A percentile compares a stretch with the other conserved stretches of the same genome.
Conservation (phyloP, 2,113 vertebrate species). For the Ceuthmochares aereus region DNA sequence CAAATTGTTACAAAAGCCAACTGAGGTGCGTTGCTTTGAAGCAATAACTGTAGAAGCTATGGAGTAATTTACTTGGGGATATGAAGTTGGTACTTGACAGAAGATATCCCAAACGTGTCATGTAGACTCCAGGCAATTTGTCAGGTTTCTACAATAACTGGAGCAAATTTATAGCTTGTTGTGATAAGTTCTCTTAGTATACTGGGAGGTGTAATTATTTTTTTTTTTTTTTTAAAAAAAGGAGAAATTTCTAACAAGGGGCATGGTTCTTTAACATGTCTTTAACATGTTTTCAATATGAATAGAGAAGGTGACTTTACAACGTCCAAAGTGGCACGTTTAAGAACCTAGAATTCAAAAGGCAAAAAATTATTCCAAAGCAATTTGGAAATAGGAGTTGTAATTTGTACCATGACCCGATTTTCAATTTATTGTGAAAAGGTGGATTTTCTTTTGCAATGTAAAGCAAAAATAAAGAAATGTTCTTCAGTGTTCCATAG, state of each 20-base stretch:
- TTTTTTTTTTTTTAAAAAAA: too few relatives aligned
- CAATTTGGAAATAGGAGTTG: neutral
- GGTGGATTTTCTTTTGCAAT: neutral
- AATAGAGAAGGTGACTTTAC: neutral
- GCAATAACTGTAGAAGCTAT: neutral
- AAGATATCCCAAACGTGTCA: neutral
- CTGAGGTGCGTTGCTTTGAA: neutral
- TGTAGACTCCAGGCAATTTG: neutral
- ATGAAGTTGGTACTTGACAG: neutral
- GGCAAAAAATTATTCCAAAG: neutral
- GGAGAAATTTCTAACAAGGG: neutral
- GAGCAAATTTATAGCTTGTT: neutral
- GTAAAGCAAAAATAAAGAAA: neutral
- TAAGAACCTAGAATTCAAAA: neutral
- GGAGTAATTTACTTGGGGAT: neutral
- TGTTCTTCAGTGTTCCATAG: neutral
- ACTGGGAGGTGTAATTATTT: neutral
- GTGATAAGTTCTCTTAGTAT: neutral
- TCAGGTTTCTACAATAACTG: neutral
- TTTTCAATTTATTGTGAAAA: neutral
- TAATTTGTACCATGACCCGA: neutral
- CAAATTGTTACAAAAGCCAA: neutral
- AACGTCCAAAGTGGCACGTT: neutral
- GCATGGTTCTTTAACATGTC: neutral
- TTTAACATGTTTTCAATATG: neutral